Base-by-base conservation (phyloP, 2,888 invertebrate genomes). In the Punctoribates punctum region DNA sequence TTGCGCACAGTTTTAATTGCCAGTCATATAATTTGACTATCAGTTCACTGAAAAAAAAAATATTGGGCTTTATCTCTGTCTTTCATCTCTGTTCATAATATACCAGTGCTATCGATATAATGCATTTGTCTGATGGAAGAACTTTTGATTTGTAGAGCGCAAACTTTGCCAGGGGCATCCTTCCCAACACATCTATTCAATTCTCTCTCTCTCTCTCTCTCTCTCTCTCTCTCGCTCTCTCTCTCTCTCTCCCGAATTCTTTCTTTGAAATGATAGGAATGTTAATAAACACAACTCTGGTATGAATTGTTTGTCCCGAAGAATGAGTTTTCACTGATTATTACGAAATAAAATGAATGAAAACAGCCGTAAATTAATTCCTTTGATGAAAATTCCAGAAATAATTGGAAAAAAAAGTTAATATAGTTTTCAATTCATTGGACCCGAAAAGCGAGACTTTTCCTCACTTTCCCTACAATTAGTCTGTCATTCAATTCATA, bases 11-110 rank as follows among this genome's bases (percentile, higher is more conserved):
- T 57, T 57, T 25, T 57, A 9, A 23, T 5, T 34, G 9, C 65
- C n/a, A 65, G 65, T 65, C 29, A 65, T 65, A 65, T 65, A 65
- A 65, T 65, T 65, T 65, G 65, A 29, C 65, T 65, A 65, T 65
- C 65, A 29, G 29, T 34, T 34, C 34, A 34, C 34, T 34, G 4
- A 34, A n/a, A n/a, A n/a, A n/a, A n/a, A n/a, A n/a, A n/a, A 34
- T 38, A 34, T n/a, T 34, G 34, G 8, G 34, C 65, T 9, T 13
- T 60, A 60, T 60, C 34, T 34, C 34, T 34, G 34, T 48, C 15
- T 17, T n/a, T 11, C 3, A 48, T 48, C 48, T 23, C 25, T 54
- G 20, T 25, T 57, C 57, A 57, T 57, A 57, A 57, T 57, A 57
- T 57, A 25, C 25, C 57, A 25, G 57, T 57, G 57, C 57, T 57